Base-by-base conservation (phyloP, 2,888 invertebrate species). In the Malthinus seriepunctatus region DNA sequence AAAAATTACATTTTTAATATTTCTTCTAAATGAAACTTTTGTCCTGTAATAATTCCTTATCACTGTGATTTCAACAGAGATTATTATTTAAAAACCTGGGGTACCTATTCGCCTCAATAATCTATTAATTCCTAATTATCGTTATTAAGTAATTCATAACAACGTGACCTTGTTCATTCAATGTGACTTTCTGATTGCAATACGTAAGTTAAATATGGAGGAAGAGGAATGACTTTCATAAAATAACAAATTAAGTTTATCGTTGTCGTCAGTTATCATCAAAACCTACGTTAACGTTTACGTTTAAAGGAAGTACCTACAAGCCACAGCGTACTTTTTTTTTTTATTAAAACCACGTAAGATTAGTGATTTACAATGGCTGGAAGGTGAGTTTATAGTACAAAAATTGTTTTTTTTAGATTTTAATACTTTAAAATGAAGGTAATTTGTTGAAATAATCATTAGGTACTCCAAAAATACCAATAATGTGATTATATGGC, bases 91-190 rank as follows among this genome's bases (percentile, higher is more conserved):
- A 23, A 23, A 23, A 23, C 23, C 23, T 23, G 3, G n/a, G 3
- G 23, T 23, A 23, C 23, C 23, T 23, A 23, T 5, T 23, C 23
- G 23, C 23, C 37, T 37, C 6, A 37, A 11, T 37, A 6, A 37
- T 37, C 10, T 34, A 10, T 6, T 3, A 34, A n/a, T 34, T 34
- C 5, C 5, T 34, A 34, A 10, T 34, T 23, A 23, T 23, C 3
- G 5, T 23, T 5, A 23, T 38, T 75, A 75, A 51, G 74, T 66
- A 58, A 74, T 35, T 48, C 47, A 35, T 45, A 23, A 10, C n/a
- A 31, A 33, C 10, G 15, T 51, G 51, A 51, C 56, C 51, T 56
- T 31, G 45, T 11, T 12, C 9, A 12, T 51, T 46, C 56, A 56
- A 56, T 51, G 56, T 56, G 56, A 56, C 56, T 56, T 51, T 56